These are phyloP conservation scores for Thumatha senex DNA, from an alignment of 2,888 invertebrate genomes.

Conservation along the genomic window DNA sequence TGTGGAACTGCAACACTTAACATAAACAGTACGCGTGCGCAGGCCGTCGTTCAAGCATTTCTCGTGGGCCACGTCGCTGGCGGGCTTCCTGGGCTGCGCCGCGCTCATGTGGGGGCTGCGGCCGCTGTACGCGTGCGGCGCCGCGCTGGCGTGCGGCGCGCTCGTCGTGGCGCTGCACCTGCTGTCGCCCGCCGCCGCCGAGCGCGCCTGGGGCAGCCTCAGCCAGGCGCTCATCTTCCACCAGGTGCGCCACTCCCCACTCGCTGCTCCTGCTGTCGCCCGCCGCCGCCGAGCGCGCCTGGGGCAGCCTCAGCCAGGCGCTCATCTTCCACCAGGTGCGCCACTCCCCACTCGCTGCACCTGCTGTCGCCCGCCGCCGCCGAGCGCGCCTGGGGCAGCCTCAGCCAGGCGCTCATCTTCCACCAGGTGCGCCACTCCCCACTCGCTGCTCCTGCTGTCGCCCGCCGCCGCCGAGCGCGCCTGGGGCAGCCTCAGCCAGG, in stretches of 20 bases:
- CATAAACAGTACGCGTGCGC: conserved; percentile 15
- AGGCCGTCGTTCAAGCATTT: conserved; percentile 98
- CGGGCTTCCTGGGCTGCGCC: conserved; percentile 93
- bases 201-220: conserved; percentile 96
- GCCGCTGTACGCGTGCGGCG: conserved; percentile 93
- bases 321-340: conserved; percentile 97
- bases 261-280: conserved; percentile 94
- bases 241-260: conserved; percentile 84
- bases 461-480: conserved; percentile 90
- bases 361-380: conserved; percentile 94
- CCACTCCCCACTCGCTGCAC: conserved; percentile 94
- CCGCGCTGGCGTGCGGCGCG: conserved; percentile 91
- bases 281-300: conserved; percentile 89
- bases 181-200: conserved; percentile 92
- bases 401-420: too few relatives aligned
- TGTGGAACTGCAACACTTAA: too few relatives aligned
- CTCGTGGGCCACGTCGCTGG: conserved; percentile 95
- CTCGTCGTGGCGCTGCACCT: conserved; percentile 95
- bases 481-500: conserved; percentile 99
- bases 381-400: too few relatives aligned
- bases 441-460: conserved; percentile 91
- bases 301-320: conserved; percentile 99
- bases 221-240: conserved; percentile 99
- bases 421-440: too few relatives aligned
- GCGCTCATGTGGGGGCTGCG: conserved; percentile 98